Evolutionary conservation across 2,113 vertebrate genomes (phyloP), one percentile per base, ranked within the genome.

Genomic region (Poecilia latipinna): DNA sequence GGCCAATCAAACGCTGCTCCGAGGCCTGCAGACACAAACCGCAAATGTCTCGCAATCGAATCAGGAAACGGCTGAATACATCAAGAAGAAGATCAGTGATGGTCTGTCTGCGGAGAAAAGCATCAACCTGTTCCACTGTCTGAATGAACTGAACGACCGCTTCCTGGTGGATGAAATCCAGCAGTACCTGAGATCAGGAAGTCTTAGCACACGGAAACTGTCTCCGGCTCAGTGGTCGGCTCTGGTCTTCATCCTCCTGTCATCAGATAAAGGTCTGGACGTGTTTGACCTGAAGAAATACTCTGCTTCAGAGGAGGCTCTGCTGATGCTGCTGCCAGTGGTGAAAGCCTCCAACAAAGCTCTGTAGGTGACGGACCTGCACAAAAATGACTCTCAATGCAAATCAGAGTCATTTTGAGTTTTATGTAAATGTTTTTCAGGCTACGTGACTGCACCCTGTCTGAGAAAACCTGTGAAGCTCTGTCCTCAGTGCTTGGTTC

Each of bases 291-390:
- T 82, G 48, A 82, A 65, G 66, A 83, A 78, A 31, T 83, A 75
- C 63, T 75, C 66, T 44, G 67, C 61, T 17, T 78, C 81, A 83
- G 71, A 83, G 22, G 75, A 78, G 61, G 70, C 74, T 61, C 22
- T 57, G 3, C 51, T 57, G 51, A 57, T 57, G 51, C 19, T 57
- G 51, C 51, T 57, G 8, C 51, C 51, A 1, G 51, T 57, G 22
- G 22, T 85, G 61, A 85, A 82, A 80, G 79, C 39, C 61, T 74
- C 86, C 4, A 82, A 48, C 4, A 82, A 75, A 85, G 68, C 77
- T 64, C 1, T 73, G 86, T 88, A 31, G 19, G 86, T 79, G 12
- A 74, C 4, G 24, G 2, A 57, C 17, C 22, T 0, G 22, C 17
- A 6, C 4, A 35, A 24, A 69, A 33, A n/a, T 1, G 8, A 35